phyloP scores from a whole-genome alignment of 1,140 invertebrate genomes.

The Drosophila setifemur region DNA sequence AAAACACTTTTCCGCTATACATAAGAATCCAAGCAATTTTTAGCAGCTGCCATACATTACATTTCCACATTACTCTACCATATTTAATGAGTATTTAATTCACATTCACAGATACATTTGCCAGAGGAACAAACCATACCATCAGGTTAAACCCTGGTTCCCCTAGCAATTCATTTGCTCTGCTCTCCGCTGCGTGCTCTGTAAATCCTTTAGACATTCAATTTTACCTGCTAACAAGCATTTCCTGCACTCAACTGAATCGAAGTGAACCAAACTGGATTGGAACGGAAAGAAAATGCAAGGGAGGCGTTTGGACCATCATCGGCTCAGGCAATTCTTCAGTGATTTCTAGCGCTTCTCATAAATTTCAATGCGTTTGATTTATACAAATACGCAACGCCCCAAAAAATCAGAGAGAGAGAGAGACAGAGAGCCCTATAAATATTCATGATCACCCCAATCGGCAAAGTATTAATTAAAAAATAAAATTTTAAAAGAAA shows the following conservation, averaged over 20 bases:
- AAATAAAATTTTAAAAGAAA: slow-evolving; percentile 16
- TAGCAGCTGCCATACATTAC: slow-evolving; percentile 1
- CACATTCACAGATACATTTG: background rate
- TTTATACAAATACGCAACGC: slow-evolving; percentile 74
- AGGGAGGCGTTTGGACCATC: no score
- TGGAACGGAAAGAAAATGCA: background rate
- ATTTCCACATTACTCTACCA: background rate
- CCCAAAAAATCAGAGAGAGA: slow-evolving; percentile 48
- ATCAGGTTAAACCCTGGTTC: background rate
- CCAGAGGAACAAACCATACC: background rate
- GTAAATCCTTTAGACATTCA: slow-evolving; percentile 65
- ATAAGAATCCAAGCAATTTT: slow-evolving; percentile 3
- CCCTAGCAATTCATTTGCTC: slow-evolving; percentile 7
- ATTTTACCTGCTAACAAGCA: slow-evolving; percentile 70
- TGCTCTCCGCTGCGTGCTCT: slow-evolving; percentile 7
- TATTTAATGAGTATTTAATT: slow-evolving; percentile 3
- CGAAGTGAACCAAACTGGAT: slow-evolving; percentile 11
- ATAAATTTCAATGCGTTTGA: slow-evolving; percentile 49
- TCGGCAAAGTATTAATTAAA: slow-evolving; percentile 46
- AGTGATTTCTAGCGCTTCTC: slow-evolving; percentile 23
- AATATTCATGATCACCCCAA: slow-evolving; percentile 60
- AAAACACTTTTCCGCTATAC: background rate
- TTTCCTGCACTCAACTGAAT: slow-evolving; percentile 14
- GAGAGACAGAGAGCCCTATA: slow-evolving; percentile 49
- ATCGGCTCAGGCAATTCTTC: background rate